phyloP scores from a whole-genome alignment of 92 coral and sea anemone species.

The Palythoa grandis region DNA sequence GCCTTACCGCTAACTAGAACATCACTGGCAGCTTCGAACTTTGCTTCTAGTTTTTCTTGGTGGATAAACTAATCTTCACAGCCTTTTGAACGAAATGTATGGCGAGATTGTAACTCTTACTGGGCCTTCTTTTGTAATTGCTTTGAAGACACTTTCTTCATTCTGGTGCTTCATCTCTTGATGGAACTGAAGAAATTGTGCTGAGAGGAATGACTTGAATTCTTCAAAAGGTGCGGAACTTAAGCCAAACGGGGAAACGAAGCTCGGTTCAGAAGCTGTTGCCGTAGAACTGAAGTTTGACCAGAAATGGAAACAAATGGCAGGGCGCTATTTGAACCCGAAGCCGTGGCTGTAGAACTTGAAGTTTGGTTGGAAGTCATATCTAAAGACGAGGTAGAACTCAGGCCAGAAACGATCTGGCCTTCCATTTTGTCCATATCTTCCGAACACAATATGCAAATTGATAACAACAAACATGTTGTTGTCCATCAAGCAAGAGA shows the following conservation, averaged over 20 bases:
- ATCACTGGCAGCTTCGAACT: constrained; percentile 11
- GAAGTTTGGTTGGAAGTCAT: not conserved
- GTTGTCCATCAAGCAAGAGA: no score
- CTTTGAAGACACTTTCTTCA: not conserved
- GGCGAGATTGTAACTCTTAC: not conserved
- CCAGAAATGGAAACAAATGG: not conserved
- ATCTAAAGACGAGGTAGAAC: not conserved
- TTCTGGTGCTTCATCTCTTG: not conserved
- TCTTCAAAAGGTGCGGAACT: not conserved
- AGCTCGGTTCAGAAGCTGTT: not conserved
- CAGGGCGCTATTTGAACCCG: not conserved
- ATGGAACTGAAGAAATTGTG: not conserved
- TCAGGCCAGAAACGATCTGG: not conserved
- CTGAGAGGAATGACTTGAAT: not conserved
- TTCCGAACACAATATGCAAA: no score
- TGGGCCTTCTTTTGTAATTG: not conserved
- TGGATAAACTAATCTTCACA: constrained; percentile 38
- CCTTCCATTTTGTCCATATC: not conserved
- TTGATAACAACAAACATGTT: no score
- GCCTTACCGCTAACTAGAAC: constrained; percentile 13
- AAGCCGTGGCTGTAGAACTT: not conserved
- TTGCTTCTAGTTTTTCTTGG: constrained; percentile 16
- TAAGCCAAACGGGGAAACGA: not conserved
- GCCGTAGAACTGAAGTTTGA: not conserved
- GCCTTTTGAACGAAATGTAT: constrained; percentile 48